Conservation (phyloP, 2,113 vertebrate genomes). For the Piaya cayana region DNA sequence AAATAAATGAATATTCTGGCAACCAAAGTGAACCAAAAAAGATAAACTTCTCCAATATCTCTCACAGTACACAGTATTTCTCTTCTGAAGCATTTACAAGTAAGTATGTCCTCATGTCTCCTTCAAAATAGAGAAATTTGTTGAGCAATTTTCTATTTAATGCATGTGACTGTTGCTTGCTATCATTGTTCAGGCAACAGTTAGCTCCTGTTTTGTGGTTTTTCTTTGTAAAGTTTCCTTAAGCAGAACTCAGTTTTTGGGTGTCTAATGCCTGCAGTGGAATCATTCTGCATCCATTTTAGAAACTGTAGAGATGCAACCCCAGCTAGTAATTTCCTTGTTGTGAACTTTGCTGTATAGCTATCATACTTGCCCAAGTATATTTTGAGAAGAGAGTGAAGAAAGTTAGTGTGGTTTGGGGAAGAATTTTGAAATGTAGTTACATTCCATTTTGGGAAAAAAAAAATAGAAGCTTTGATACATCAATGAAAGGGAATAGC, state of each 20-base stretch:
- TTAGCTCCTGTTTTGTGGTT: not conserved
- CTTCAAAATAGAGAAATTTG: not conserved
- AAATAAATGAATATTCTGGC: not conserved
- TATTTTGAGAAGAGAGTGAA: not conserved
- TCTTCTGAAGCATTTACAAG: not conserved
- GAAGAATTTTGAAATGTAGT: not conserved
- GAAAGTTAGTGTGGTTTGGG: not conserved
- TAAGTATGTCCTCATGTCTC: not conserved
- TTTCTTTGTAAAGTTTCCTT: not conserved
- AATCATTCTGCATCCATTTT: not conserved
- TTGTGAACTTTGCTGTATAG: not conserved
- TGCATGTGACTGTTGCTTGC: not conserved
- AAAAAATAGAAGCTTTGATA: constrained; percentile 12
- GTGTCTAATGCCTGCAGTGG: not conserved
- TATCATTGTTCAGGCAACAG: not conserved
- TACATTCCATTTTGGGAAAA: not conserved
- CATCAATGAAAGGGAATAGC: not conserved
- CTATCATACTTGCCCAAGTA: not conserved
- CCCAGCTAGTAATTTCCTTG: not conserved
- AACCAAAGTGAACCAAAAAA: not conserved
- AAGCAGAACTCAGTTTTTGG: not conserved
- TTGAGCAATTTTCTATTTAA: not conserved
- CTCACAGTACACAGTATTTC: not conserved
- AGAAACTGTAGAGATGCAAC: not conserved
- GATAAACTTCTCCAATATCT: not conserved